Evolutionary conservation across 2,113 vertebrate species (phyloP).

Genomic region (Oncorhynchus keta): DNA sequence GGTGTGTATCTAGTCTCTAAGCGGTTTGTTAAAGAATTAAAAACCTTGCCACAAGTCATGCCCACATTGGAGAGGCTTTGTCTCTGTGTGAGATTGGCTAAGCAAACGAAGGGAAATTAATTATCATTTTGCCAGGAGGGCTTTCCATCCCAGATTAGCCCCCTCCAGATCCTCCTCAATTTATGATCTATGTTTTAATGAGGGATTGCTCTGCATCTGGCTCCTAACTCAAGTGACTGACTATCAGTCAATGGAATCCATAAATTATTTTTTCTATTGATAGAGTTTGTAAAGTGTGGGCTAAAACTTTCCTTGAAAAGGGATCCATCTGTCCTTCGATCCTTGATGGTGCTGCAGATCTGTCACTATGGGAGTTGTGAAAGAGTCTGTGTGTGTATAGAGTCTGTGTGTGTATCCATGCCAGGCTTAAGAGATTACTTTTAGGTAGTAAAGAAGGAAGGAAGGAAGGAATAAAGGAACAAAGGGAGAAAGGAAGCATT

Average conservation of each 20-base stretch:
- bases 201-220: conserved; percentile 10
- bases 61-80: not conserved
- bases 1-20: not conserved
- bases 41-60: not conserved
- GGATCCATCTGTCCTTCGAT: not conserved
- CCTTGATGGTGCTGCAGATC: not conserved
- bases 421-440: too few relatives aligned
- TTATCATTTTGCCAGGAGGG: conserved; percentile 24
- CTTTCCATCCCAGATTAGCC: conserved; percentile 38
- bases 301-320: not conserved
- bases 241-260: not conserved
- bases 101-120: conserved; percentile 17
- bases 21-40: not conserved
- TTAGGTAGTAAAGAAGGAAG: too few relatives aligned
- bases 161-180: conserved; percentile 10
- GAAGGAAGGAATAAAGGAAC: not conserved
- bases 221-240: not conserved
- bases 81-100: not conserved
- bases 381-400: too few relatives aligned
- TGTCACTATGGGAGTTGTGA: not conserved
- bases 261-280: conserved; percentile 1
- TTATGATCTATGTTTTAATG: conserved; percentile 36
- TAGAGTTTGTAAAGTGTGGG: conserved; percentile 1
- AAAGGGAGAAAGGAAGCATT: not conserved
- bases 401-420: too few relatives aligned